Percentiles rank a stretch among this genome's conserved stretches.
Evolutionary conservation across 1,140 invertebrate species (phyloP).

Genomic region (Brachionus koreanus): DNA sequence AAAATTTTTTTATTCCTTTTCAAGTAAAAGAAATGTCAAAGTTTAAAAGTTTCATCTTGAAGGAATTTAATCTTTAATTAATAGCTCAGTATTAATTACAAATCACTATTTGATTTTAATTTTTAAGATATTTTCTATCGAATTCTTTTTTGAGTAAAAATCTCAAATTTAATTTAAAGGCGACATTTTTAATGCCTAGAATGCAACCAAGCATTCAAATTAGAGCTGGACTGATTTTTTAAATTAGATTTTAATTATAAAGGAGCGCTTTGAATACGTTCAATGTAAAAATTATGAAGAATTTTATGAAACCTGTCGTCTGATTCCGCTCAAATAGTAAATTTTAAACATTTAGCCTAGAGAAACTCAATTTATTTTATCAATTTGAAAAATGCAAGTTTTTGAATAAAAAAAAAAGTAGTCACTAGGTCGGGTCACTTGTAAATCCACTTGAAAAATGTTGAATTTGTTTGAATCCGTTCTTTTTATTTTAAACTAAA

Average conservation of each 20-base stretch:
- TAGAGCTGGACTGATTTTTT: neutral
- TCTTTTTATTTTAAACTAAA: neutral
- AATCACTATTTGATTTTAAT: neutral
- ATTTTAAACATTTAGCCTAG: neutral
- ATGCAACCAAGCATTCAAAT: neutral
- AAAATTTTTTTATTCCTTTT: neutral
- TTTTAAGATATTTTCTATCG: neutral
- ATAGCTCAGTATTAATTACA: neutral
- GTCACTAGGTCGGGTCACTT: neutral
- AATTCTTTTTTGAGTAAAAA: neutral
- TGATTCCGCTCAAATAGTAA: neutral
- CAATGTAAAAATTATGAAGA: neutral
- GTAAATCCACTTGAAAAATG: neutral
- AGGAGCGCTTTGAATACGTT: neutral
- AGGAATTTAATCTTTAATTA: neutral
- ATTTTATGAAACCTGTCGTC: neutral
- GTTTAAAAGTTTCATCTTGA: neutral
- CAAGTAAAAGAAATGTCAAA: neutral
- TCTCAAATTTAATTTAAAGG: neutral
- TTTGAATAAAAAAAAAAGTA: neutral
- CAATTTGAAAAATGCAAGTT: neutral
- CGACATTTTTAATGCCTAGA: neutral
- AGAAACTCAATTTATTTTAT: neutral
- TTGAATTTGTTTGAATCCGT: neutral
- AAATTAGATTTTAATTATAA: neutral